Base-by-base conservation (phyloP, 2,797 vertebrate species). In the Pseudomugil tenellus region DNA sequence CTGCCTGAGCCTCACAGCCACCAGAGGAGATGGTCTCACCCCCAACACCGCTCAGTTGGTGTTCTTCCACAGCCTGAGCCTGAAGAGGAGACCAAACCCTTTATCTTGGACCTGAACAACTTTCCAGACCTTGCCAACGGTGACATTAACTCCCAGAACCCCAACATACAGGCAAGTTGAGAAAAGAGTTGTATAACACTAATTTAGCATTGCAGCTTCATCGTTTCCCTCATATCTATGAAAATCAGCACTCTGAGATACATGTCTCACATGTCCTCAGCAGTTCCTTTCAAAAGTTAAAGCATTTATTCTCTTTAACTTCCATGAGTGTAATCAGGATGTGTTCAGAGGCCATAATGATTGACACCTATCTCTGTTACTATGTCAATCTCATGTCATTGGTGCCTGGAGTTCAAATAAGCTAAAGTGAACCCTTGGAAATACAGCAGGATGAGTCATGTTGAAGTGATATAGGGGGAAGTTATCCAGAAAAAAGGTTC, bases 111-210 rank as follows among this genome's bases (percentile, higher is more conserved):
- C 70, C 91, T 98, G 63, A 95, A 96, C 87, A 96, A 95, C 81
- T 92, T 98, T 35, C 96, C 95, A 0, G 95, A 94, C 54, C 87
- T 97, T 73, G 94, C 95, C 64, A 95, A 94, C 0, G 91, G 95
- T 39, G 95, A 96, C 70, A 90, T 96, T 63, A 96, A 91, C 10
- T 92, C 96, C 0, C 95, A 95, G 71, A 98, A 97, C 78, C 96
- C 97, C 57, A 97, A 96, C 68, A 98, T 98, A 87, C 96, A 98
- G 95, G 96, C 97, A 59, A 82, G 79, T 39, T 2, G 12, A 21
- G 12, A 60, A 11, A 14, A 0, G 26, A 37, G 10, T 13, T 1
- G 14, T 8, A 28, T 46, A 46, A 12, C 9, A 41, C 23, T 49
- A 63, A 74, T 14, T 67, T 35, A 51, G 51, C 16, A 29, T 53